Percentiles rank a stretch among this genome's conserved stretches.
Conservation (phyloP, 2,113 vertebrate genomes). For the Otocyon megalotis region DNA sequence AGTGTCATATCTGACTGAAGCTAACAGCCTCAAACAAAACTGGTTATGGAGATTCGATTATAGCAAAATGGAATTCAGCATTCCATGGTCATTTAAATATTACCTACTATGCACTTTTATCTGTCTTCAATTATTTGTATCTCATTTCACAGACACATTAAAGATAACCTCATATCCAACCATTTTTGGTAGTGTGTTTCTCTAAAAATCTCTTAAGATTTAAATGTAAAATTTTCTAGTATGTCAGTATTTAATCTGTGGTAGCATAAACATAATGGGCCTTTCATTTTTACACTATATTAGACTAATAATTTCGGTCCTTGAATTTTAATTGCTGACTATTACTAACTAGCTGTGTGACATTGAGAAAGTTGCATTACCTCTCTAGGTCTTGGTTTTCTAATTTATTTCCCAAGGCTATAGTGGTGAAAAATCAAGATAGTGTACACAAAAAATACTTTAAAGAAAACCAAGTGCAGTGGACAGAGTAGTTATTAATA, state of each 20-base stretch:
- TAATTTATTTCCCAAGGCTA: slow-evolving; percentile 24
- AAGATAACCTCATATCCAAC: not conserved
- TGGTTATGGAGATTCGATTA: not conserved
- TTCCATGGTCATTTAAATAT: not conserved
- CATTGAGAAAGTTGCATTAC: not conserved
- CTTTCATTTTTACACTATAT: slow-evolving; percentile 53
- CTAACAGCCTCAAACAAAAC: not conserved
- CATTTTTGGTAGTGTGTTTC: slow-evolving; percentile 29
- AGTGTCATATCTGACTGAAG: not conserved
- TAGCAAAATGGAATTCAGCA: not conserved
- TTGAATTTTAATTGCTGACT: slow-evolving; percentile 16
- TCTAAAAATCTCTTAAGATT: slow-evolving; percentile 28
- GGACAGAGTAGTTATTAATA: slow-evolving; percentile 8
- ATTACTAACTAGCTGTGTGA: slow-evolving; percentile 14
- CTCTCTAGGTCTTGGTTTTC: not conserved
- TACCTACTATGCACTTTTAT: slow-evolving; percentile 27
- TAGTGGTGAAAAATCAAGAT: not conserved
- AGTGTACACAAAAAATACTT: not conserved
- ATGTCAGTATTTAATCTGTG: slow-evolving; percentile 8
- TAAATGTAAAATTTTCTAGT: slow-evolving; percentile 9
- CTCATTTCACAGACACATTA: slow-evolving; percentile 47
- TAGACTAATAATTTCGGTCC: not conserved
- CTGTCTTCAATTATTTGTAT: slow-evolving; percentile 49
- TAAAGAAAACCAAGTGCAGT: not conserved
- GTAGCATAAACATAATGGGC: not conserved